Conservation (phyloP, 2,797 vertebrate genomes). For the Acanthis flammea region DNA sequence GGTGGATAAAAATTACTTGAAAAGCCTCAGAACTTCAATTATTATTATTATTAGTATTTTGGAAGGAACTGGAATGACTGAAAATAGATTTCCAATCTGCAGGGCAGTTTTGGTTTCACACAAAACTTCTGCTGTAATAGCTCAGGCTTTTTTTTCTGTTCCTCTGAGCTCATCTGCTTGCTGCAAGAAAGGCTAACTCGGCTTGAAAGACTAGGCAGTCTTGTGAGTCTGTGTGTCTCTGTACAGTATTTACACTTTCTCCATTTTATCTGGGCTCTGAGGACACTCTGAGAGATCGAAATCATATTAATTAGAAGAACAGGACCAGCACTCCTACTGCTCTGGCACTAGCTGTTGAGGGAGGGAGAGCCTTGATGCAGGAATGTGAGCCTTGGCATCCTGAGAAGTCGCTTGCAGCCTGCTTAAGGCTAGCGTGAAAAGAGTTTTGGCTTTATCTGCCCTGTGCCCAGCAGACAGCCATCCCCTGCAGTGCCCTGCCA, state of each 20-base stretch:
- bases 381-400: background rate
- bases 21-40: conserved; percentile 61
- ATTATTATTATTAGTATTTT: conserved; percentile 62
- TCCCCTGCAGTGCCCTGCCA: background rate
- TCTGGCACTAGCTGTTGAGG: background rate
- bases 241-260: conserved; percentile 54
- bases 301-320: conserved; percentile 47
- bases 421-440: background rate
- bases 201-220: conserved; percentile 16
- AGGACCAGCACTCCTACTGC: background rate
- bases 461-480: background rate
- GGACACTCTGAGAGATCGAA: background rate
- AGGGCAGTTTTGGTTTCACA: conserved; percentile 36
- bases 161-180: conserved; percentile 24
- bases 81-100: conserved; percentile 63
- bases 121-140: conserved; percentile 39
- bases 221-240: conserved; percentile 18
- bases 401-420: background rate
- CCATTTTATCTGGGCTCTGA: conserved; percentile 36
- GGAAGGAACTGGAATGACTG: conserved; percentile 36
- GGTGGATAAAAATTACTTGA: conserved; percentile 62
- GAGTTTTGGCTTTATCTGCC: background rate
- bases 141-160: background rate
- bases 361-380: background rate
- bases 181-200: conserved; percentile 44